Conservation (phyloP, 1,140 invertebrate species). For the Bursaphelenchus mucronatus region DNA sequence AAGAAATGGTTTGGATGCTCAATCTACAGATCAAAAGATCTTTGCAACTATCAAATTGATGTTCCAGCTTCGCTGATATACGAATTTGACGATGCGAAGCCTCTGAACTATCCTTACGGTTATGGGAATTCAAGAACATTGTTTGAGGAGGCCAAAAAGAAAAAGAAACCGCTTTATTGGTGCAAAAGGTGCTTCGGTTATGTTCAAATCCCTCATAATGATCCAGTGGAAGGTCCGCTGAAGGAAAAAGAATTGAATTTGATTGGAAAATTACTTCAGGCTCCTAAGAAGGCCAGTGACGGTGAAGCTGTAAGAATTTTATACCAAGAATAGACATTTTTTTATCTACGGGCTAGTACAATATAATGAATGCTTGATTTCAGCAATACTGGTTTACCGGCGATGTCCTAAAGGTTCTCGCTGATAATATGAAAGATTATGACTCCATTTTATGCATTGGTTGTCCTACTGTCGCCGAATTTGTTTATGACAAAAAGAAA, state of each 20-base stretch:
- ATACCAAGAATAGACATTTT: not conserved
- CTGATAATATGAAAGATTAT: constrained; percentile 3
- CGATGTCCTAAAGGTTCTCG: not conserved
- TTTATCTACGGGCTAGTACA: not conserved
- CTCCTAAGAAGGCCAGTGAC: constrained; percentile 6
- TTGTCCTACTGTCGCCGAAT: constrained; percentile 12
- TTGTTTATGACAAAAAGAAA: constrained; percentile 1
- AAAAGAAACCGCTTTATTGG: not conserved
- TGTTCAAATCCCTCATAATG: constrained; percentile 14
- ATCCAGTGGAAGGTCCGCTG: constrained; percentile 9
- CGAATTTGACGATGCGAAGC: constrained; percentile 12
- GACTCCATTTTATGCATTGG: constrained; percentile 13
- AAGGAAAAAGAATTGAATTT: not conserved
- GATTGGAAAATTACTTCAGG: not conserved
- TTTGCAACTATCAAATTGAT: constrained; percentile 15
- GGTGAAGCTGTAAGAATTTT: constrained; percentile 16
- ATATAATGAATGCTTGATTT: not conserved
- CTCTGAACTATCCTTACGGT: constrained; percentile 6
- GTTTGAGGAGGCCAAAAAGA: constrained; percentile 3
- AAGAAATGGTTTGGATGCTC: constrained; percentile 7
- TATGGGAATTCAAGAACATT: constrained; percentile 1
- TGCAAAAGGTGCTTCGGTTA: constrained; percentile 1
- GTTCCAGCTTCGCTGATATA: not conserved
- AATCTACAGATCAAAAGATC: constrained; percentile 10
- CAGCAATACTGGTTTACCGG: constrained; percentile 17